Evolutionary conservation across 2,797 vertebrate genomes (phyloP).

Genomic region (Enteromius trimaculatus): DNA sequence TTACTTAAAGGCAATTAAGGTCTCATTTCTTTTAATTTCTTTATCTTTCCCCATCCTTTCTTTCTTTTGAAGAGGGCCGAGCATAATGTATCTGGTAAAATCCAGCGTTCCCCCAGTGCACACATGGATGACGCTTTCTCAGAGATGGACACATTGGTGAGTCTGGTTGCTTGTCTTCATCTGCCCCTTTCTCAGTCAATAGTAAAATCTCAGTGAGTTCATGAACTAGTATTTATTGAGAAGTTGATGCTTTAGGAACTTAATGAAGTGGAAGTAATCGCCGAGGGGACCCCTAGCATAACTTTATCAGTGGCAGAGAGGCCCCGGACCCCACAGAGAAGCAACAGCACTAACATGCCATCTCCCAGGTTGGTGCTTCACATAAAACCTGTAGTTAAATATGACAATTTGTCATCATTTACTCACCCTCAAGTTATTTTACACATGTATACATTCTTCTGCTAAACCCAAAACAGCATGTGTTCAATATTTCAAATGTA

Average conservation of each 20-base stretch:
- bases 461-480: neutral
- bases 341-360: conserved; percentile 62
- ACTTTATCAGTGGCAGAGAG: conserved; percentile 73
- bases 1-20: neutral
- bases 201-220: neutral
- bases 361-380: conserved; percentile 53
- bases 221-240: conserved; percentile 34
- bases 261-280: conserved; percentile 72
- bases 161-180: neutral
- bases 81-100: conserved; percentile 63
- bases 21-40: neutral
- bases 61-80: conserved; percentile 44
- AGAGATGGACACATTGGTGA: conserved; percentile 72
- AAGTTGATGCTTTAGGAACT: conserved; percentile 67
- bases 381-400: neutral
- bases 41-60: neutral
- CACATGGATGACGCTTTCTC: conserved; percentile 71
- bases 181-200: neutral
- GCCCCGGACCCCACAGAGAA: conserved; percentile 76
- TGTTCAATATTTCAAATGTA: neutral
- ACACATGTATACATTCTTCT: neutral
- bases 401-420: neutral
- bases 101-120: conserved; percentile 71
- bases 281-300: conserved; percentile 69
- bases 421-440: neutral